Evolutionary conservation across 1,140 invertebrate species (phyloP).

Genomic region (Drosophila virilis): DNA sequence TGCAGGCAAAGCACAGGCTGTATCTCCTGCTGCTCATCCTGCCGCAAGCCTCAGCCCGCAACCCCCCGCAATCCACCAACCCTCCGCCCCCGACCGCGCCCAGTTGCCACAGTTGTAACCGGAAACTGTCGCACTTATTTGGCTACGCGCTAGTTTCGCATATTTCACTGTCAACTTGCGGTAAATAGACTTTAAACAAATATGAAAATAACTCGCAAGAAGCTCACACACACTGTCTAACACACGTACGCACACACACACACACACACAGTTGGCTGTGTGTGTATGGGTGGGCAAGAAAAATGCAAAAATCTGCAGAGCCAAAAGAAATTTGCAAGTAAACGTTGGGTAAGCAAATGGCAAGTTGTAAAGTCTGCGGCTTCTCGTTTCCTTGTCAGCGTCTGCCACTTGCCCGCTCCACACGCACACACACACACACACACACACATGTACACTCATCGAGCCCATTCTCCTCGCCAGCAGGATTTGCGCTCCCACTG

Average conservation of each 20-base stretch:
- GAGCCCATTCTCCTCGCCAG: too few species aligned
- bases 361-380: conserved; percentile 75
- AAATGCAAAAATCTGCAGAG: conserved; percentile 66
- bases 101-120: conserved; percentile 79
- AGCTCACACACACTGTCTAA: conserved; percentile 24
- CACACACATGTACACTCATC: too few species aligned
- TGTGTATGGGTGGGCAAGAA: conserved; percentile 54
- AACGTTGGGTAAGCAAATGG: conserved; percentile 75
- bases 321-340: conserved; percentile 72
- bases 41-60: not conserved
- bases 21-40: conserved; percentile 60
- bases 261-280: conserved; percentile 22
- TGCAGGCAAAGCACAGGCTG: conserved; percentile 61
- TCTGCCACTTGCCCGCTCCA: not conserved
- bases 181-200: conserved; percentile 83
- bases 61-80: not conserved
- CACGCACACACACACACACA: too few species aligned
- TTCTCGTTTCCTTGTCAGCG: conserved; percentile 43
- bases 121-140: conserved; percentile 82
- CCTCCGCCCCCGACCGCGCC: conserved; percentile 9
- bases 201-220: conserved; percentile 81
- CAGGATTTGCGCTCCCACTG: not conserved
- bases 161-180: conserved; percentile 82
- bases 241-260: not conserved
- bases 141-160: conserved; percentile 82